Evolutionary conservation across 2,113 vertebrate species (phyloP).

Genomic region (Odocoileus hemionus): DNA sequence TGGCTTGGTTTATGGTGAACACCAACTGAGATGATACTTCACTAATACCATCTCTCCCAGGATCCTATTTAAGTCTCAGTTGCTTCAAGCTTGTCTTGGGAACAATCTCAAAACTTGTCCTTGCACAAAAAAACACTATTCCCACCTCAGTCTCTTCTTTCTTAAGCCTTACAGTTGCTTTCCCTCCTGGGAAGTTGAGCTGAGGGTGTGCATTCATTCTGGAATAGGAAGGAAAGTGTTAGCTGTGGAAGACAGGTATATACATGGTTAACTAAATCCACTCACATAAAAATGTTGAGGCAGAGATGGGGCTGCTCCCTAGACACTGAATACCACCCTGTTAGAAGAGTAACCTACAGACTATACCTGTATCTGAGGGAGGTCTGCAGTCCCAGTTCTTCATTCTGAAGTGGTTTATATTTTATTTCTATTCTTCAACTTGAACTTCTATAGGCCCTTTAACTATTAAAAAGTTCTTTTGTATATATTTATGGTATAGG

Average conservation of each 20-base stretch:
- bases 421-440: background rate
- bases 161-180: background rate
- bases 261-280: background rate
- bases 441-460: background rate
- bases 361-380: background rate
- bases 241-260: background rate
- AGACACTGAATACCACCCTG: background rate
- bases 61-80: background rate
- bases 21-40: background rate
- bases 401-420: background rate
- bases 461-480: background rate
- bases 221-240: background rate
- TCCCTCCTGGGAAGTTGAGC: background rate
- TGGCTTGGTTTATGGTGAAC: background rate
- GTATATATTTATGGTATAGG: background rate
- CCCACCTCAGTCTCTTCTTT: background rate
- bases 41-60: background rate
- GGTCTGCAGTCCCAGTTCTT: background rate
- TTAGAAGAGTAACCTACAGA: background rate
- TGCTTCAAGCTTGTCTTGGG: background rate
- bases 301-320: background rate
- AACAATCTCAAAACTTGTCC: background rate
- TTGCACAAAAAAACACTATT: background rate
- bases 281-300: background rate
- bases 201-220: conserved; percentile 13